A percentile compares a stretch with the other conserved stretches of the same genome.
These are phyloP conservation scores for Aphis gossypii DNA, from an alignment of 1,140 invertebrate genomes.

Conservation along the genomic window DNA sequence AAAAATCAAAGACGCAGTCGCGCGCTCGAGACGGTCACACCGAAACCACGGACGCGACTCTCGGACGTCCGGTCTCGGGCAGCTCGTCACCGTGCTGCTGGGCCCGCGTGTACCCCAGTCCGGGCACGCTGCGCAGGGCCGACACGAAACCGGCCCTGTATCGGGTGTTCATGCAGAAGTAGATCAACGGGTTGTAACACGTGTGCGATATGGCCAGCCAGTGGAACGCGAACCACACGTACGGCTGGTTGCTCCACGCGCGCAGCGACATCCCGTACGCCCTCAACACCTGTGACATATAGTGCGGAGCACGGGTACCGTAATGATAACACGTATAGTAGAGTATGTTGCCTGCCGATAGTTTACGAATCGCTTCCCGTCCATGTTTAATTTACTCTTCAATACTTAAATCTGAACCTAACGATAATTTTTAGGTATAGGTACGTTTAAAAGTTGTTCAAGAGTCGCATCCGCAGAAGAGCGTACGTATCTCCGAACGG, in stretches of 20 bases:
- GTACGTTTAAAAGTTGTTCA: too few species aligned
- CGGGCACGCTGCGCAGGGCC: constrained; percentile 61
- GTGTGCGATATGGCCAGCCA: constrained; percentile 91
- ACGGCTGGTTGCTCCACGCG: constrained; percentile 71
- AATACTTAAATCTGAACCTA: too few species aligned
- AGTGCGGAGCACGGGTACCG: not conserved
- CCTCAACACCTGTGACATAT: constrained; percentile 71
- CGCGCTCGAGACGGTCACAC: not conserved
- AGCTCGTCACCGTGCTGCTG: constrained; percentile 55
- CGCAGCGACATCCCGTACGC: constrained; percentile 67
- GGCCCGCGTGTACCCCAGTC: constrained; percentile 51
- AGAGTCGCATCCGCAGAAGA: too few species aligned
- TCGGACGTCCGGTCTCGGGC: not conserved
- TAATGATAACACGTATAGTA: too few species aligned
- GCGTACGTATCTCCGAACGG: too few species aligned
- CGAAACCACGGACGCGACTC: not conserved
- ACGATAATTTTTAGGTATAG: too few species aligned
- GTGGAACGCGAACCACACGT: constrained; percentile 79
- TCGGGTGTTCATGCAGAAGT: constrained; percentile 88
- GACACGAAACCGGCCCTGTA: constrained; percentile 64
- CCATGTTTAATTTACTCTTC: too few species aligned
- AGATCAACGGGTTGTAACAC: constrained; percentile 93
- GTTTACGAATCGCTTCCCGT: too few species aligned
- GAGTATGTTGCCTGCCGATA: too few species aligned
- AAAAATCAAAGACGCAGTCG: not conserved